These are phyloP conservation scores for Leptarthrus brevirostris DNA, from an alignment of 2,888 invertebrate genomes.

Conservation along the genomic window DNA sequence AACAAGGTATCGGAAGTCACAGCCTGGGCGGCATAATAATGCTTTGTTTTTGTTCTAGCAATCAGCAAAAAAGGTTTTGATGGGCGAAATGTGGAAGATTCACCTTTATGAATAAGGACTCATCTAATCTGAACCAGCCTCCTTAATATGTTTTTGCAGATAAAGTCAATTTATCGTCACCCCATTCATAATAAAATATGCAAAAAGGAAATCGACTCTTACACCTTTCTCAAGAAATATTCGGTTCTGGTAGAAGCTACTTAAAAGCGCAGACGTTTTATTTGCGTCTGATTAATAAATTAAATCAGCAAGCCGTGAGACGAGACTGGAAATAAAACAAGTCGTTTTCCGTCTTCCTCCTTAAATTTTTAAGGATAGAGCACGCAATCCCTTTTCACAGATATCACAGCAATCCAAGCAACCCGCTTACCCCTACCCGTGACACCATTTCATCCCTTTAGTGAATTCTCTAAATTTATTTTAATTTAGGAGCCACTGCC, in stretches of 20 bases:
- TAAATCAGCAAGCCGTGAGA: constrained; percentile 44
- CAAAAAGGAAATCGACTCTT: constrained; percentile 2
- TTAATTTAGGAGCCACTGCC: constrained; percentile 35
- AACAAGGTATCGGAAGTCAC: not conserved
- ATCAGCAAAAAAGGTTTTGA: no score
- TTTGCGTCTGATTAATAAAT: constrained; percentile 51
- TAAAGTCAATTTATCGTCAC: not conserved
- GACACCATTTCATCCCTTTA: constrained; percentile 30
- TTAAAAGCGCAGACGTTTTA: constrained; percentile 45
- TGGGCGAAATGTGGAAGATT: no score
- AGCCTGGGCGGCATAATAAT: no score
- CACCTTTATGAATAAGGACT: no score
- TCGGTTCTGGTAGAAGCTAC: not conserved
- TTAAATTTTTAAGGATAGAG: constrained; percentile 19
- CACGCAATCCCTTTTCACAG: constrained; percentile 35
- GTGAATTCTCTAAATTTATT: constrained; percentile 46
- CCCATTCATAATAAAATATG: not conserved
- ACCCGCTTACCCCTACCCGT: not conserved
- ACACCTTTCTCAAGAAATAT: constrained; percentile 13
- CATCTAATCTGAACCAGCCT: not conserved
- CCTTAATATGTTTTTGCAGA: not conserved
- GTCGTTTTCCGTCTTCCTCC: not conserved
- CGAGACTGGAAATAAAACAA: constrained; percentile 42
- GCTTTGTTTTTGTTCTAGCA: no score
- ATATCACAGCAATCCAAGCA: not conserved